Evolutionary conservation across 2,113 vertebrate genomes (phyloP), one percentile per base, ranked within the genome.

Genomic region (Lethenteron camtschaticum): DNA sequence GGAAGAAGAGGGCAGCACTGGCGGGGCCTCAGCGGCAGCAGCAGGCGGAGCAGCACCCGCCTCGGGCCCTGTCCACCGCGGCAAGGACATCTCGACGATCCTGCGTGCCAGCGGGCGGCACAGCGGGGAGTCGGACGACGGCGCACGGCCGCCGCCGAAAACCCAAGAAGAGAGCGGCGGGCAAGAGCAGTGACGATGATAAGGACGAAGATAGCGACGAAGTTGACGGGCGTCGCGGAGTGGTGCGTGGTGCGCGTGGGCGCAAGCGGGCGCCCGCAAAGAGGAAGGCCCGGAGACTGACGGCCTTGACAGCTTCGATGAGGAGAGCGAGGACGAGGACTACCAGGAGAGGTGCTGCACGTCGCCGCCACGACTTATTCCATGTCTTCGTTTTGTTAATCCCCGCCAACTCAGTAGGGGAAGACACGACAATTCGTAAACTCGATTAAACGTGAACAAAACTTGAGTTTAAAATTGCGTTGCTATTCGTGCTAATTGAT

Each of bases 251-350:
- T 18, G 16, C 16, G 60, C 14, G 20, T 9, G 24, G 24, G 63
- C 63, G 63, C 63, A n/a, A 24, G n/a, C 63, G 63, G n/a, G 63
- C 63, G 24, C 63, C 63, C 63, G 63, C 63, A 8, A n/a, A 24
- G n/a, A n/a, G 24, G n/a, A n/a, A 24, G n/a, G n/a, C n/a, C 2
- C 63, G 63, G n/a, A 66, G 63, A 24, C 10, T 66, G 63, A 66
- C 63, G 9, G 63, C 63, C 63, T 66, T n/a, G 63, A 66, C 63
- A 66, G 63, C 10, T 66, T 66, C 63, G 63, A 66, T 66, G 63
- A 66, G 24, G 63, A 66, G n/a, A 66, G 63, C 24, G 63, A 24
- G 8, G 63, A 66, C 24, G 63, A 66, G 24, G 63, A 66, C 9
- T 66, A 66, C 10, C n/a, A 66, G 24, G 63, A 66, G 63, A 66